Base-by-base conservation (phyloP, 2,797 vertebrate genomes). In the Melanotaenia trifasciata region DNA sequence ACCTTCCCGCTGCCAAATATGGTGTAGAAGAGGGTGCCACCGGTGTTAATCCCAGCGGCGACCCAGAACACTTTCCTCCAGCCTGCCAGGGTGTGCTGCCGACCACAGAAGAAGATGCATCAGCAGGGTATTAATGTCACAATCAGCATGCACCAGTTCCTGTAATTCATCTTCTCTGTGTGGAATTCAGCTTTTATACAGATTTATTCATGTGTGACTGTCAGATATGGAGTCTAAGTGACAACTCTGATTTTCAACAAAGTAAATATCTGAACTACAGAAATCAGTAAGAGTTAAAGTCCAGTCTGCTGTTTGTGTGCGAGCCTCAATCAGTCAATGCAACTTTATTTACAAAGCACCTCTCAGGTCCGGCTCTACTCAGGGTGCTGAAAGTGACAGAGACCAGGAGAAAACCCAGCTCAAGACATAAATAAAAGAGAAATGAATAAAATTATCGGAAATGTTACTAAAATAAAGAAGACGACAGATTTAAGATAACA, bases 11-110 rank as follows among this genome's bases (percentile, higher is more conserved):
- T 91, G 80, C 94, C 94, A 36, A 95, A 93, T 28, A 93, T 6
- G 0, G 83, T 59, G 82, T 56, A 97, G 86, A 95, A 4, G 26
- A 94, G 1, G 0, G 94, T 89, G 5, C 95, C 96, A 3, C 60
- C 8, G 0, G 81, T 9, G 40, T 89, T 94, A 80, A 96, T 64
- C 30, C 71, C 94, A 0, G 94, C 94, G 0, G 94, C 80, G 7
- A 96, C 0, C 70, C 87, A 94, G 90, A 96, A 97, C 51, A 95
- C 92, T 14, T 76, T 93, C 43, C 75, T 95, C 96, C 96, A 97
- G 38, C 94, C 95, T 0, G 66, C 76, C 72, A 94, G 78, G 9
- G 94, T 90, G 84, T 90, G 93, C 96, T 96, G 79, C 28, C 28
- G 8, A 56, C 16, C 20, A 58, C 32, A 68, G 51, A 60, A 16